Percentiles rank a stretch among this genome's conserved stretches.
Evolutionary conservation across 1,140 invertebrate genomes (phyloP).

Genomic region (Heliconius melpomene): DNA sequence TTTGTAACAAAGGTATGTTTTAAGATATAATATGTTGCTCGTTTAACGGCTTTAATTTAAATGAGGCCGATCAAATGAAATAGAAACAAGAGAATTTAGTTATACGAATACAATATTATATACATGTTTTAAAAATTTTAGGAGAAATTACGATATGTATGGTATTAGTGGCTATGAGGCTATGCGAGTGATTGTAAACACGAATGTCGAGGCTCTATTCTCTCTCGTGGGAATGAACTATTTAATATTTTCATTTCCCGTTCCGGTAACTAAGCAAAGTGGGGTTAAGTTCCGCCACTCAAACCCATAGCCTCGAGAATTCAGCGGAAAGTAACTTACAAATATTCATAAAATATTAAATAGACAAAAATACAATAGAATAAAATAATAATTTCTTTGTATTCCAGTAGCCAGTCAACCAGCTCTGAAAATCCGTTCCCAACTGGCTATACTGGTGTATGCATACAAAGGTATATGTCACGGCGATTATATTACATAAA

Average conservation of each 20-base stretch:
- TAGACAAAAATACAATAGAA: background rate
- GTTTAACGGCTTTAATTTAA: no score
- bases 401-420: background rate
- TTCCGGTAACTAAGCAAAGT: background rate
- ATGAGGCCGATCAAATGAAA: no score
- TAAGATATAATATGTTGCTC: background rate
- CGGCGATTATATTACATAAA: slow-evolving; percentile 11
- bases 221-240: background rate
- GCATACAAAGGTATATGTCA: background rate
- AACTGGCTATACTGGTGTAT: background rate
- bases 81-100: no score
- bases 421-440: background rate
- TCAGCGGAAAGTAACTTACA: background rate
- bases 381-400: background rate
- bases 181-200: no score
- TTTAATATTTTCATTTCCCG: background rate
- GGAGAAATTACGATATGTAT: no score
- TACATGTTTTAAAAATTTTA: no score
- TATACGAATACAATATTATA: no score
- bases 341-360: background rate
- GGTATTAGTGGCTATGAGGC: no score
- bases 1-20: background rate
- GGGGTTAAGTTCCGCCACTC: background rate
- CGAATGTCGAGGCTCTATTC: no score
- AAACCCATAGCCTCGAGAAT: background rate